Conservation (phyloP, 2,888 invertebrate species). For the Epistrophe grossulariae region DNA sequence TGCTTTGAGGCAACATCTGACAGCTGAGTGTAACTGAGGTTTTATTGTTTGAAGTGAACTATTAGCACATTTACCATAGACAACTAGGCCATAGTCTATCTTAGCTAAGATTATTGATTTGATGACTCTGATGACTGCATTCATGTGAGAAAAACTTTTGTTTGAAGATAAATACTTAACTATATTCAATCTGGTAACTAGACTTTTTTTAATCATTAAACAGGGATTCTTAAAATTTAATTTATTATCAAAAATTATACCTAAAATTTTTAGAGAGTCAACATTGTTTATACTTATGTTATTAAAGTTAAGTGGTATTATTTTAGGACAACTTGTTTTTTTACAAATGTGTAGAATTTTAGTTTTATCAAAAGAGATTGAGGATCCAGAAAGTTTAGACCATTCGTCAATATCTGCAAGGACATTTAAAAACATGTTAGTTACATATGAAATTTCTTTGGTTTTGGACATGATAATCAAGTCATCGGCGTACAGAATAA, state of each 20-base stretch:
- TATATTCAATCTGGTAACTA: neutral
- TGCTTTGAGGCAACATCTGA: too few species aligned
- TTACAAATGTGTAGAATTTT: neutral
- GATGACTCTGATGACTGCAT: neutral
- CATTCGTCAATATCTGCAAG: constrained; percentile 8
- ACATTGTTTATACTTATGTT: neutral
- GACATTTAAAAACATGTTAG: neutral
- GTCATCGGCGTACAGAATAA: too few species aligned
- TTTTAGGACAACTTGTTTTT: neutral
- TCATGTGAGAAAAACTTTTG: neutral
- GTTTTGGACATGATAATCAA: neutral
- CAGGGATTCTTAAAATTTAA: constrained; percentile 15
- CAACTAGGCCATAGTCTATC: neutral
- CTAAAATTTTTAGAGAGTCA: neutral
- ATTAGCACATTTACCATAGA: constrained; percentile 4
- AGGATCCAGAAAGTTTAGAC: neutral
- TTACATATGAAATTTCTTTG: neutral
- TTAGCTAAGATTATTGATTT: constrained; percentile 3
- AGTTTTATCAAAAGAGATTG: neutral
- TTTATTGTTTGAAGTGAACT: too few species aligned
- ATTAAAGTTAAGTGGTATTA: neutral
- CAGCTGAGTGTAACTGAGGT: too few species aligned
- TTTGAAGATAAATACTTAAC: constrained; percentile 5
- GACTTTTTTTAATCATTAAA: constrained; percentile 18
- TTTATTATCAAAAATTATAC: neutral